Evolutionary conservation across 2,113 vertebrate genomes (phyloP).

Genomic region (Hepsetus odoe): DNA sequence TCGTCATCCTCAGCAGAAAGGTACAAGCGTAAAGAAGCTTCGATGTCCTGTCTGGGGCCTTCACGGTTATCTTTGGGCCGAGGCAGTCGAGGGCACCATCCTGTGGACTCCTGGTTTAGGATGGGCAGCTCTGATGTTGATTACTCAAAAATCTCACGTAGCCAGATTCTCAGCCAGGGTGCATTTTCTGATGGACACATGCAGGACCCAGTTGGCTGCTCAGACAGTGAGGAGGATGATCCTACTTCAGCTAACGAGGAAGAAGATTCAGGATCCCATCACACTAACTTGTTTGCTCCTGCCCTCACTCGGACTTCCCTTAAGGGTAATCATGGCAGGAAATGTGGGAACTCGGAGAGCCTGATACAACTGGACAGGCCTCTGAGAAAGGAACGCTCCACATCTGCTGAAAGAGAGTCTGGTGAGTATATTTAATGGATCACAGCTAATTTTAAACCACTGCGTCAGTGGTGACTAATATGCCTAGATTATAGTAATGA

Average conservation of each 20-base stretch:
- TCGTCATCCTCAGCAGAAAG: slow-evolving; percentile 81
- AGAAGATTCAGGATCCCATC: slow-evolving; percentile 66
- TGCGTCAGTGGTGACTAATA: not conserved
- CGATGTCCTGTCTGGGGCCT: slow-evolving; percentile 76
- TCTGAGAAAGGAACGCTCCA: slow-evolving; percentile 82
- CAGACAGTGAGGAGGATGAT: slow-evolving; percentile 78
- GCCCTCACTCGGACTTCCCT: slow-evolving; percentile 81
- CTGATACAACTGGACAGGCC: slow-evolving; percentile 73
- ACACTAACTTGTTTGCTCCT: slow-evolving; percentile 95
- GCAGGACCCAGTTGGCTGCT: slow-evolving; percentile 68
- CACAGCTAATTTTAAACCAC: not conserved
- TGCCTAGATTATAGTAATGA: not conserved
- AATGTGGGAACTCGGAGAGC: slow-evolving; percentile 62
- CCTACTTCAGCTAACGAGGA: slow-evolving; percentile 68
- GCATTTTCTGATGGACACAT: slow-evolving; percentile 69
- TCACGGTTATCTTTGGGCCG: slow-evolving; percentile 72
- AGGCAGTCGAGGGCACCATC: slow-evolving; percentile 67
- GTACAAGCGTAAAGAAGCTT: slow-evolving; percentile 79
- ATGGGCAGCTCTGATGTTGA: slow-evolving; percentile 73
- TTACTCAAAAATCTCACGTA: slow-evolving; percentile 73
- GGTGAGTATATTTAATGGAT: slow-evolving; percentile 64
- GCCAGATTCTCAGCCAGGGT: slow-evolving; percentile 66
- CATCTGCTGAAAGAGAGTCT: slow-evolving; percentile 78
- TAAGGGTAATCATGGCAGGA: slow-evolving; percentile 65
- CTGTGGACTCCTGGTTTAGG: slow-evolving; percentile 75